phyloP scores from a whole-genome alignment of 1,140 invertebrate genomes.

The Sesamia nonagrioides region DNA sequence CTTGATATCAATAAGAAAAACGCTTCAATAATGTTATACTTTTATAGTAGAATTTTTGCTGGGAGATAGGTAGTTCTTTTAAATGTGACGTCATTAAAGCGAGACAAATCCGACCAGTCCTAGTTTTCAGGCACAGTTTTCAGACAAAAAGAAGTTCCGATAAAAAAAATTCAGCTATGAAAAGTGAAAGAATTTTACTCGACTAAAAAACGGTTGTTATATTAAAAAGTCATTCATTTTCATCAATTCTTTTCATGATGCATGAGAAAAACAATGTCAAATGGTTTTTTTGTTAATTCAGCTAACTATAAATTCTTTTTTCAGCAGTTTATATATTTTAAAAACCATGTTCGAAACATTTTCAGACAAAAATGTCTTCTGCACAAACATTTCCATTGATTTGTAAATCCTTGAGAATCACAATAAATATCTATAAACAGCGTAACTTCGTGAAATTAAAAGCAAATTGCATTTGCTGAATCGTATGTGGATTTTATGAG shows the following conservation, averaged over 20 bases:
- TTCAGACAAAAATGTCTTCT: background rate
- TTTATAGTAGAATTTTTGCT: background rate
- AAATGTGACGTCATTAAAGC: conserved; percentile 6
- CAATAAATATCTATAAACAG: conserved; percentile 34
- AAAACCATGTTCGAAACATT: background rate
- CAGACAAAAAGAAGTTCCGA: background rate
- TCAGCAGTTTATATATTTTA: background rate
- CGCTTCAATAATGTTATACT: conserved; percentile 3
- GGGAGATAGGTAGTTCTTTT: background rate
- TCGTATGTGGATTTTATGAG: conserved; percentile 26
- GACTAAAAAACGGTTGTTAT: background rate
- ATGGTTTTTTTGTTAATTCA: no score
- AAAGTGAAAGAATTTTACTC: background rate
- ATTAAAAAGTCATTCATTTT: background rate
- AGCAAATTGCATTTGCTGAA: conserved; percentile 19
- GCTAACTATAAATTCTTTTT: no score
- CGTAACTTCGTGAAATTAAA: conserved; percentile 1
- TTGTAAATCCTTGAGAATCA: conserved; percentile 6
- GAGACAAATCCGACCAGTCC: background rate
- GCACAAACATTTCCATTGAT: background rate
- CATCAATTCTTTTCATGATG: background rate
- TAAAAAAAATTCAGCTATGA: background rate
- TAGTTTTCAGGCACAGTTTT: background rate
- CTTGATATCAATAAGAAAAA: background rate
- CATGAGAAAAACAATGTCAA: no score